Percentiles rank a stretch among this genome's conserved stretches.
Evolutionary conservation across 2,888 invertebrate genomes (phyloP).

Genomic region (Pyrrhosoma nymphula): DNA sequence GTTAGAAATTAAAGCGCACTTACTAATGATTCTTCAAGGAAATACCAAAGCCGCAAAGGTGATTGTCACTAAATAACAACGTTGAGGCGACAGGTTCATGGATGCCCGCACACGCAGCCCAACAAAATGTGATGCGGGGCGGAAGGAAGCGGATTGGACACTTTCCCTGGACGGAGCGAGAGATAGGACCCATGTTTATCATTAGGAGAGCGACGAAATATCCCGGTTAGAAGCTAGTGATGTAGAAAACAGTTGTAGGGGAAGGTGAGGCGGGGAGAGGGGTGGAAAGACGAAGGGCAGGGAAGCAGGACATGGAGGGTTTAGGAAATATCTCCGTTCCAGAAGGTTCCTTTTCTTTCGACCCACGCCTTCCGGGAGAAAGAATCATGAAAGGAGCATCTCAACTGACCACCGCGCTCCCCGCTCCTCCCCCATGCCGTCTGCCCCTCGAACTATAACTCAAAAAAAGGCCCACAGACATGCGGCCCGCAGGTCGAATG

Average conservation of each 20-base stretch:
- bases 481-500: constrained; percentile 25
- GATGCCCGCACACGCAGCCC: neutral
- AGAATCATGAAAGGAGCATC: constrained; percentile 46
- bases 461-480: constrained; percentile 31
- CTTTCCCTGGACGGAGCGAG: neutral
- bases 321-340: constrained; percentile 46
- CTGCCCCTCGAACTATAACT: neutral
- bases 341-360: constrained; percentile 41
- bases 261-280: neutral
- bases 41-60: neutral
- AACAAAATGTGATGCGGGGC: constrained; percentile 15
- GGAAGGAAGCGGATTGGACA: constrained; percentile 16
- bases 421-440: neutral
- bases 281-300: neutral
- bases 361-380: constrained; percentile 46
- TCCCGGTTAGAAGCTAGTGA: neutral
- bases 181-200: constrained; percentile 10
- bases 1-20: too few relatives aligned
- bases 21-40: too few relatives aligned
- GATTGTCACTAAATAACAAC: neutral
- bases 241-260: constrained; percentile 46
- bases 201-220: constrained; percentile 53
- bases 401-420: constrained; percentile 15
- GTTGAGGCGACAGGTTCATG: neutral
- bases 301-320: constrained; percentile 3